Evolutionary conservation across 2,888 invertebrate species (phyloP).

Genomic region (Hipparchia semele): DNA sequence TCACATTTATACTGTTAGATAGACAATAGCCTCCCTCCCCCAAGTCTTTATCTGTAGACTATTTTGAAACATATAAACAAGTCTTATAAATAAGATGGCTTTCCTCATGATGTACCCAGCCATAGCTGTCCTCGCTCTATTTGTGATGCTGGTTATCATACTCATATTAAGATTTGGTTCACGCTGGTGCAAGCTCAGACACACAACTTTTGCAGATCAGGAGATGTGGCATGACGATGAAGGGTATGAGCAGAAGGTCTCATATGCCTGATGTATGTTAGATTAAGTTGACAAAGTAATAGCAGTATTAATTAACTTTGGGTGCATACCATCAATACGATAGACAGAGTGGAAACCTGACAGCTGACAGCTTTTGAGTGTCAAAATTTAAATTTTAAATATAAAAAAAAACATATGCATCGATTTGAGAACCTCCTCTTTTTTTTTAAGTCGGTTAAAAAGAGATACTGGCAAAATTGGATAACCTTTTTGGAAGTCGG

Average conservation of each 20-base stretch:
- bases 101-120: constrained; percentile 91
- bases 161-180: constrained; percentile 89
- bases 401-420: too few relatives aligned
- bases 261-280: constrained; percentile 70
- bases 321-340: neutral
- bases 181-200: constrained; percentile 87
- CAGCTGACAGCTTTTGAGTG: too few relatives aligned
- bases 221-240: constrained; percentile 86
- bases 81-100: constrained; percentile 92
- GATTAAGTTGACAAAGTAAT: neutral
- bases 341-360: too few relatives aligned
- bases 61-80: constrained; percentile 51
- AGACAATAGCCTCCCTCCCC: too few relatives aligned
- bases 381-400: too few relatives aligned
- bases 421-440: too few relatives aligned
- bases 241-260: constrained; percentile 85
- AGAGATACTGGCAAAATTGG: too few relatives aligned
- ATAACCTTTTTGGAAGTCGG: too few relatives aligned
- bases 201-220: constrained; percentile 85
- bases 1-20: too few relatives aligned
- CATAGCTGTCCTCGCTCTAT: constrained; percentile 87
- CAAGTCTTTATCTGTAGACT: neutral
- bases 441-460: too few relatives aligned
- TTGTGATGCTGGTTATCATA: constrained; percentile 89
- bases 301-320: neutral